Base-by-base conservation (phyloP, 2,113 vertebrate species). In the Amphiprion percula region DNA sequence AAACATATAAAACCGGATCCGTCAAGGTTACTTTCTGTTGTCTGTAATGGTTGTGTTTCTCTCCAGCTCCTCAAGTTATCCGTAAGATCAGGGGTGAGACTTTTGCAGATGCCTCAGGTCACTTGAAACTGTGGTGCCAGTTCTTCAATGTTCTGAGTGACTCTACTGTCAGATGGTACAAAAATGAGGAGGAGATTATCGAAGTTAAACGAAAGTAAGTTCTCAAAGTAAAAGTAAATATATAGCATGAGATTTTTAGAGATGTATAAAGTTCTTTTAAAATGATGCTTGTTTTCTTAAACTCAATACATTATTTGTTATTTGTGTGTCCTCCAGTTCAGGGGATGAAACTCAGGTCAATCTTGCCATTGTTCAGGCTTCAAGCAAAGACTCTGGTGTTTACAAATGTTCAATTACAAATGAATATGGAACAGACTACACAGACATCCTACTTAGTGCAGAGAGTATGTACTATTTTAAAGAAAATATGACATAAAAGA, bases 51-150 rank as follows among this genome's bases (percentile, higher is more conserved):
- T 11, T 72, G 39, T 80, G 15, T 41, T 26, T 63, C 10, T 49
- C 17, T 83, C 53, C 86, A 99, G 98, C 97, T 90, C 98, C 98
- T 61, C 98, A 99, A 92, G 97, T 99, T 55, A 98, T 99, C 55
- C 97, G 98, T 54, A 99, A 98, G 92, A 98, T 99, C 87, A 94
- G 98, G 26, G 95, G 94, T 7, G 97, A 99, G 82, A 95, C 95
- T 65, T 99, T 98, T 69, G 95, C 97, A 0, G 98, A 99, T 41
- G 90, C 96, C 7, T 96, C 96, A 0, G 97, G 97, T 68, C 97
- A 99, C 90, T 88, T 99, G 90, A 99, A 99, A 84, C 94, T 99
- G 21, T 99, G 98, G 97, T 99, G 98, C 88, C 98, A 99, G 93
- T 99, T 99, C 93, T 99, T 99, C 94, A 99, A 99, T 12, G 83